phyloP scores from a whole-genome alignment of 2,113 vertebrate species.

The Thalassarche chlororhynchos region DNA sequence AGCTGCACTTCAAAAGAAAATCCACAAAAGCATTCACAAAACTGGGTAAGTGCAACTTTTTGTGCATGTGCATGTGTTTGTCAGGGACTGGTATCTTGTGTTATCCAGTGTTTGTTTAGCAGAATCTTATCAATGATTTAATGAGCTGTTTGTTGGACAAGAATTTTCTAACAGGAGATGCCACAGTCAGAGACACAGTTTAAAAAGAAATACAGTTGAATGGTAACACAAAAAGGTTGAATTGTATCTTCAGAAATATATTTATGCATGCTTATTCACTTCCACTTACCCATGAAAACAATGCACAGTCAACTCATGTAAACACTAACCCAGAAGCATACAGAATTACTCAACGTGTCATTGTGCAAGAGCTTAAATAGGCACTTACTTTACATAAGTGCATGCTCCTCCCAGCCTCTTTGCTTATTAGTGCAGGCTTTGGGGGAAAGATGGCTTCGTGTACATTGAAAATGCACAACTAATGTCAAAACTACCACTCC shows the following conservation, averaged over 20 bases:
- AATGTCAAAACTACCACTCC: neutral
- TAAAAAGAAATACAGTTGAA: neutral
- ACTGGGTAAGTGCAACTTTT: neutral
- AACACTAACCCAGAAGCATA: neutral
- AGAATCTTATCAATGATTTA: conserved; percentile 35
- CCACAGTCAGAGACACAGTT: neutral
- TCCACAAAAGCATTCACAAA: neutral
- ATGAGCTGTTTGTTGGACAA: conserved; percentile 18
- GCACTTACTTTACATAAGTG: neutral
- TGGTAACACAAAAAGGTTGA: neutral
- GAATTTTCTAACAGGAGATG: neutral
- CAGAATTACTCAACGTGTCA: neutral
- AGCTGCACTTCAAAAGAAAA: conserved; percentile 32
- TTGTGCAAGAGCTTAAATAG: neutral
- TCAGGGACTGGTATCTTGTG: neutral
- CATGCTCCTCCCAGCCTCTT: neutral
- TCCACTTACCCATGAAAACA: conserved; percentile 43
- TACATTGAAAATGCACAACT: neutral
- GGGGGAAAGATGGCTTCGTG: neutral
- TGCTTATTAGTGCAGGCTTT: neutral
- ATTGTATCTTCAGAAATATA: conserved; percentile 29
- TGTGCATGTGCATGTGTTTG: neutral
- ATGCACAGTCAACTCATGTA: neutral
- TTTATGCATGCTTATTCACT: conserved; percentile 9
- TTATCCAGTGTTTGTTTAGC: neutral